phyloP scores from a whole-genome alignment of 2,888 invertebrate genomes.

The Cremastinae sp. region DNA sequence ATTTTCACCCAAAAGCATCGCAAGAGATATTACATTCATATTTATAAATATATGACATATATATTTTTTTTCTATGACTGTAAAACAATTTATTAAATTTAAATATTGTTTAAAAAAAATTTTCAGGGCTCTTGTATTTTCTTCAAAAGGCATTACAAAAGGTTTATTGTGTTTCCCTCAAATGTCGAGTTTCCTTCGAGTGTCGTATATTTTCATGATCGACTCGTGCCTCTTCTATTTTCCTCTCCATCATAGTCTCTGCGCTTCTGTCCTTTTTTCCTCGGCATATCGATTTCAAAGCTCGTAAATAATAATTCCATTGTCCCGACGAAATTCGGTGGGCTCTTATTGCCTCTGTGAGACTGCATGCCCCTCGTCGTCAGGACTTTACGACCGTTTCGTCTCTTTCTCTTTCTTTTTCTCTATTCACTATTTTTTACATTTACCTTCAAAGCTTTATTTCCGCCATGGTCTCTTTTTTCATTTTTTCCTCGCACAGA shows the following conservation, averaged over 20 bases:
- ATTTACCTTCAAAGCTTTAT: slow-evolving; percentile 10
- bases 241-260: slow-evolving; percentile 22
- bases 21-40: too few relatives aligned
- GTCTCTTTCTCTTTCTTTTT: slow-evolving; percentile 14
- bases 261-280: slow-evolving; percentile 54
- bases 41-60: too few relatives aligned
- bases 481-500: too few relatives aligned
- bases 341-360: neutral
- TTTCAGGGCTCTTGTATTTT: too few relatives aligned
- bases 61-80: too few relatives aligned
- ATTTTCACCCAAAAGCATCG: too few relatives aligned
- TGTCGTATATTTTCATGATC: slow-evolving; percentile 74
- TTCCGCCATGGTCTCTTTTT: too few relatives aligned
- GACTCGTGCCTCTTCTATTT: slow-evolving; percentile 60
- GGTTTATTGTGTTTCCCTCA: slow-evolving; percentile 62
- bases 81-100: too few relatives aligned
- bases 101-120: too few relatives aligned
- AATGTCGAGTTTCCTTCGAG: slow-evolving; percentile 59
- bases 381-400: slow-evolving; percentile 59
- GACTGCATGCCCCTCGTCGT: slow-evolving; percentile 59
- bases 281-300: slow-evolving; percentile 76
- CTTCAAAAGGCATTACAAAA: too few relatives aligned
- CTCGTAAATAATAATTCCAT: slow-evolving; percentile 74
- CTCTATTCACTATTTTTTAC: slow-evolving; percentile 25
- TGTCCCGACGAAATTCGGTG: slow-evolving; percentile 52